These are phyloP conservation scores for Cheilosia vernalis DNA, from an alignment of 2,888 invertebrate genomes.

Conservation along the genomic window DNA sequence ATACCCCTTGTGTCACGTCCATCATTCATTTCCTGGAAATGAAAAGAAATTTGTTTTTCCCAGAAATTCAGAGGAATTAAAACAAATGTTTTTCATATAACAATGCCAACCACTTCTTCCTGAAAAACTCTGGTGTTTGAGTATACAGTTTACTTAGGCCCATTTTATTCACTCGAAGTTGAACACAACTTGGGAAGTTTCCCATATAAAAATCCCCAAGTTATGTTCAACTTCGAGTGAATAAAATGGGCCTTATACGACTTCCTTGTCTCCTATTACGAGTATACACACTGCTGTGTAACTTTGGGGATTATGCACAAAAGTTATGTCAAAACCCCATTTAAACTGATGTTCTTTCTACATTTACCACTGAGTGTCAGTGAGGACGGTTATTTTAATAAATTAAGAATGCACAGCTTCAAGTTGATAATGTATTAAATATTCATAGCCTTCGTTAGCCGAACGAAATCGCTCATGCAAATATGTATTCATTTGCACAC, in stretches of 20 bases:
- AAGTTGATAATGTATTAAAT: slow-evolving; percentile 23
- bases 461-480: slow-evolving; percentile 17
- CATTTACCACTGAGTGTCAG: not conserved
- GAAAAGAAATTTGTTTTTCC: not conserved
- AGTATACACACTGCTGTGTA: not conserved
- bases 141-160: not conserved
- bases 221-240: too few species aligned
- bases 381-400: too few species aligned
- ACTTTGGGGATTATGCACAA: not conserved
- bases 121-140: not conserved
- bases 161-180: too few species aligned
- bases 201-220: too few species aligned
- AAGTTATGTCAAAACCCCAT: not conserved
- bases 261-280: not conserved
- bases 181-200: too few species aligned
- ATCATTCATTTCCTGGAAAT: too few species aligned
- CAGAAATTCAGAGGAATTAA: slow-evolving; percentile 1
- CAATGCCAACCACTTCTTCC: not conserved
- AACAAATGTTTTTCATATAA: too few species aligned
- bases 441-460: slow-evolving; percentile 5
- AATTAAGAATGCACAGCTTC: not conserved
- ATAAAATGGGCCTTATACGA: too few species aligned
- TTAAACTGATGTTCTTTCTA: not conserved
- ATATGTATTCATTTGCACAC: not conserved
- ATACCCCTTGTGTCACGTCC: too few species aligned